These are phyloP conservation scores for Agrilus mali DNA, from an alignment of 2,888 invertebrate genomes.

Conservation along the genomic window DNA sequence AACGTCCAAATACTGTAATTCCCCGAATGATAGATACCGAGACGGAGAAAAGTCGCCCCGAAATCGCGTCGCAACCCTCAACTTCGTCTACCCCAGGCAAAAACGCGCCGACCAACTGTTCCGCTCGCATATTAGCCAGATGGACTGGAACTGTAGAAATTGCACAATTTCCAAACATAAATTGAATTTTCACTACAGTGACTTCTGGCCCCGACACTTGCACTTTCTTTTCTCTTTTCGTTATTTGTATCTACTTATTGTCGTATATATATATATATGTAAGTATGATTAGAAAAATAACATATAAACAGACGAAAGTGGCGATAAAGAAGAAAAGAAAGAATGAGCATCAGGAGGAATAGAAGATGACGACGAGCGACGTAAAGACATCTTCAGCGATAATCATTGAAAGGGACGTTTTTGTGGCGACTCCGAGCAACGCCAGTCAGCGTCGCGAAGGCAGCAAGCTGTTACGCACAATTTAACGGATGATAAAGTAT, in stretches of 20 bases:
- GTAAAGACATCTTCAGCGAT: no score
- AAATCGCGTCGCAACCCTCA: slow-evolving; percentile 2
- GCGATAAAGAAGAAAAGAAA: no score
- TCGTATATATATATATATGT: no score
- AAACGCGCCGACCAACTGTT: slow-evolving; percentile 14
- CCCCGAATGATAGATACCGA: slow-evolving; percentile 30
- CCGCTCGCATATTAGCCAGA: slow-evolving; percentile 28
- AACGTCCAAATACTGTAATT: slow-evolving; percentile 31
- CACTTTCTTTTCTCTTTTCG: slow-evolving; percentile 21
- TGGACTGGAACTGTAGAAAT: slow-evolving; percentile 30
- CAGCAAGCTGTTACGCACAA: slow-evolving; percentile 19
- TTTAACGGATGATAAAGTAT: slow-evolving; percentile 27
- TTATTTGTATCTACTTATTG: no score
- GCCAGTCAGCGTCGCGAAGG: no score
- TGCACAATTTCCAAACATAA: slow-evolving; percentile 32
- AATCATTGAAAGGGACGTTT: no score
- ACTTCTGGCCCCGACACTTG: slow-evolving; percentile 25
- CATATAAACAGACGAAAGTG: no score
- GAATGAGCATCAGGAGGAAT: no score
- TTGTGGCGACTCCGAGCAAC: no score
- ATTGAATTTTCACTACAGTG: slow-evolving; percentile 34
- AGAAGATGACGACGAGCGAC: no score
- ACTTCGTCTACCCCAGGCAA: background rate
- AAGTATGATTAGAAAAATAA: no score
- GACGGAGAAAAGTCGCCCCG: slow-evolving; percentile 7